Evolutionary conservation across 2,888 invertebrate species (phyloP).

Genomic region (Atherix ibis): DNA sequence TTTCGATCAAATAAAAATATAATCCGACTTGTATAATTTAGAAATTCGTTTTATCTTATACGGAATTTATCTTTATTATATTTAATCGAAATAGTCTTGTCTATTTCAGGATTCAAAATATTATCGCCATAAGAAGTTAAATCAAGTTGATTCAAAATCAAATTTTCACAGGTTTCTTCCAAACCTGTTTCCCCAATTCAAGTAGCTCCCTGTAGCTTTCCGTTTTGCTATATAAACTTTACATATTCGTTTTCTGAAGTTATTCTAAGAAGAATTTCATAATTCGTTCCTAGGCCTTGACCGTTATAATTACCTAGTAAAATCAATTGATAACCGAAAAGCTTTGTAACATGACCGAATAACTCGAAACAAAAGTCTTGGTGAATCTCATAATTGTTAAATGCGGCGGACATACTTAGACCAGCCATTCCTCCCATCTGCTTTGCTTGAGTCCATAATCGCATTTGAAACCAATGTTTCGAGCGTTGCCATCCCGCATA

Average conservation of each 20-base stretch:
- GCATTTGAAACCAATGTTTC: constrained; percentile 84
- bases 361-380: constrained; percentile 96
- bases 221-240: constrained; percentile 73
- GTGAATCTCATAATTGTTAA: constrained; percentile 44
- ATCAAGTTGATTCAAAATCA: constrained; percentile 89
- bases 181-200: constrained; percentile 93
- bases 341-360: constrained; percentile 88
- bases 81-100: constrained; percentile 96
- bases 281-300: constrained; percentile 62
- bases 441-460: constrained; percentile 94
- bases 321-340: constrained; percentile 88
- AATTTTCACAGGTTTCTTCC: constrained; percentile 96
- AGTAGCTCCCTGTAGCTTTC: constrained; percentile 80
- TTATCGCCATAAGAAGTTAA: constrained; percentile 77
- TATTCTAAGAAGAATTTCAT: constrained; percentile 72
- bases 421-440: constrained; percentile 96
- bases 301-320: constrained; percentile 86
- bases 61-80: no score
- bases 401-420: constrained; percentile 61
- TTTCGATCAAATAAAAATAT: no score
- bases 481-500: constrained; percentile 61
- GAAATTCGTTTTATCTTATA: no score
- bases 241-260: constrained; percentile 70
- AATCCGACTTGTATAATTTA: no score
- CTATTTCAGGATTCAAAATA: constrained; percentile 86